Evolutionary conservation across 2,113 vertebrate genomes (phyloP).

Genomic region (zebrafish (Danio rerio)): DNA sequence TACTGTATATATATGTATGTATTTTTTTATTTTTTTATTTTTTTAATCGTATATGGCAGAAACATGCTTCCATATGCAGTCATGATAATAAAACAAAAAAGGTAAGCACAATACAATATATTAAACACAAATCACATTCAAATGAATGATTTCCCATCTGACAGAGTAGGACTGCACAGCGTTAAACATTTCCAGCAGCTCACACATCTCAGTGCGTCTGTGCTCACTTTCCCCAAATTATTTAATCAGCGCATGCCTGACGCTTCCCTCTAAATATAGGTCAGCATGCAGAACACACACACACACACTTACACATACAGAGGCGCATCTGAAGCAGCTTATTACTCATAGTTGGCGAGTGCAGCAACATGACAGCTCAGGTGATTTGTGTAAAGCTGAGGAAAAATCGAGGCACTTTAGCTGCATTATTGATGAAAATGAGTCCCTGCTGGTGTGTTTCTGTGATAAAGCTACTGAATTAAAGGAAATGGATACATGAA

Average conservation of each 20-base stretch:
- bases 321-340: constrained; percentile 30
- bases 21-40: too few relatives aligned
- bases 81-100: not conserved
- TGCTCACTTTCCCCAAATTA: constrained; percentile 44
- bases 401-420: constrained; percentile 42
- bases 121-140: too few relatives aligned
- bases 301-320: not conserved
- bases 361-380: constrained; percentile 41
- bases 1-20: too few relatives aligned
- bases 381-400: constrained; percentile 29
- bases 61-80: too few relatives aligned
- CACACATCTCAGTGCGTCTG: constrained; percentile 39
- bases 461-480: constrained; percentile 41
- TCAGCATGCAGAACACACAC: constrained; percentile 27
- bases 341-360: constrained; percentile 54
- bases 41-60: too few relatives aligned
- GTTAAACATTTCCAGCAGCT: constrained; percentile 31
- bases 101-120: not conserved
- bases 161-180: not conserved
- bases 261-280: constrained; percentile 54
- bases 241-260: constrained; percentile 48
- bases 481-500: constrained; percentile 35
- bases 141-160: not conserved
- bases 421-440: constrained; percentile 52
- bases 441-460: constrained; percentile 41